Evolutionary conservation across 2,888 invertebrate genomes (phyloP).

Genomic region (Ochropacha duplaris): DNA sequence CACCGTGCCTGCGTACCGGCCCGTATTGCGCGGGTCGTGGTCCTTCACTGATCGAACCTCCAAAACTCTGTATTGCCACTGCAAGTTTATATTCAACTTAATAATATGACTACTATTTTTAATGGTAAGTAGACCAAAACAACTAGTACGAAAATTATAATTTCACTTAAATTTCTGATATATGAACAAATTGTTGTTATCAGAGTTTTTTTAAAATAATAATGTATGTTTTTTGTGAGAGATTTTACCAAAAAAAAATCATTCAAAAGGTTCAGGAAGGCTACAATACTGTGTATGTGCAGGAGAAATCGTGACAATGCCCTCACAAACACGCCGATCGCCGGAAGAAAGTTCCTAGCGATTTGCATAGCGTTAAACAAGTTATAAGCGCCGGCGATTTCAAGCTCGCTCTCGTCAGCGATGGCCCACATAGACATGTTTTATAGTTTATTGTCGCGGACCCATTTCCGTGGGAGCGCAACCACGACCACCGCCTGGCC

Average conservation of each 20-base stretch:
- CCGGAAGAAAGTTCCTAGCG: constrained; percentile 79
- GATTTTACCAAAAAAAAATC: background rate
- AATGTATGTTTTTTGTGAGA: too few relatives aligned
- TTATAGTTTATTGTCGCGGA: constrained; percentile 74
- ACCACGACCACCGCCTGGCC: constrained; percentile 54
- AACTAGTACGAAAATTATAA: too few relatives aligned
- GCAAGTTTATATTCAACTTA: background rate
- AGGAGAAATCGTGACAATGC: constrained; percentile 75
- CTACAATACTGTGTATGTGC: constrained; percentile 49
- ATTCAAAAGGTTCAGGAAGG: constrained; percentile 43
- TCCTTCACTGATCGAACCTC: constrained; percentile 34
- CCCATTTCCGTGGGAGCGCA: constrained; percentile 78
- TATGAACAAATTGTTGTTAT: too few relatives aligned
- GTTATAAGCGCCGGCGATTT: constrained; percentile 42
- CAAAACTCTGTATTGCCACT: background rate
- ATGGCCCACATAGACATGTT: constrained; percentile 77
- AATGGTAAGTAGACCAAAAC: background rate
- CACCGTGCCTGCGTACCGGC: constrained; percentile 34
- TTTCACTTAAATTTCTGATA: too few relatives aligned
- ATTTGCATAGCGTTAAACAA: constrained; percentile 70
- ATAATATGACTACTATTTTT: background rate
- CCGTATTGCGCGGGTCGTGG: constrained; percentile 79
- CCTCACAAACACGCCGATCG: constrained; percentile 64
- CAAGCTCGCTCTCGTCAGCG: constrained; percentile 46
- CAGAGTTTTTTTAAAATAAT: too few relatives aligned